Evolutionary conservation across 2,888 invertebrate genomes (phyloP).

Genomic region (Zaprionus lineosus): DNA sequence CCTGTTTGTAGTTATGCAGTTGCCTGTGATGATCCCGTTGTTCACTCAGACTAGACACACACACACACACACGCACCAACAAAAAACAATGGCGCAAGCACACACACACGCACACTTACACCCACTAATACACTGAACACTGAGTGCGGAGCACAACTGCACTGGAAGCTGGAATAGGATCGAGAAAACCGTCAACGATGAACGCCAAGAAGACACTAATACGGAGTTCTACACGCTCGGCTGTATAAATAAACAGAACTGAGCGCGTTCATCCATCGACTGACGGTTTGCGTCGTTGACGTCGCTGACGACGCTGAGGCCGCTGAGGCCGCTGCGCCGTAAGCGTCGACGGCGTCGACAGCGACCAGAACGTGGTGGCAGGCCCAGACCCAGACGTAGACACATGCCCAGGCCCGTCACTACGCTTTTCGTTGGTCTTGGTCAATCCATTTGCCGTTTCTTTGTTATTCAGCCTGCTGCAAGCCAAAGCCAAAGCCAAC

Average conservation of each 20-base stretch:
- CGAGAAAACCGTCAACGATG: conserved; percentile 61
- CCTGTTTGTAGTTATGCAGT: conserved; percentile 46
- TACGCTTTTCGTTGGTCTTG: conserved; percentile 35
- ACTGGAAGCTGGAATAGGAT: conserved; percentile 34
- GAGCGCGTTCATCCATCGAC: conserved; percentile 51
- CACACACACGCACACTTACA: conserved; percentile 20
- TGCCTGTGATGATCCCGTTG: conserved; percentile 24
- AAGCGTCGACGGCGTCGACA: conserved; percentile 23
- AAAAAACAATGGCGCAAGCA: no score
- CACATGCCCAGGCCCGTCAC: conserved; percentile 9
- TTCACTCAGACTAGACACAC: no score
- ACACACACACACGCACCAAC: conserved; percentile 20
- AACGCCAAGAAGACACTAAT: conserved; percentile 80
- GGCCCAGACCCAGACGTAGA: conserved; percentile 5
- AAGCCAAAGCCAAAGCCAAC: conserved; percentile 25
- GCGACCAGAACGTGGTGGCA: conserved; percentile 44
- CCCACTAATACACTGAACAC: conserved; percentile 32
- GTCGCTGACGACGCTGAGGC: conserved; percentile 14
- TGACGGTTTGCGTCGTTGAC: conserved; percentile 36
- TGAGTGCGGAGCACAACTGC: conserved; percentile 36
- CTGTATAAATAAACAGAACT: conserved; percentile 79
- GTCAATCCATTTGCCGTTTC: conserved; percentile 53
- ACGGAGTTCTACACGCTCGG: conserved; percentile 73
- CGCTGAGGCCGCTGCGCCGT: conserved; percentile 17
- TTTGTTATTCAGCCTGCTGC: conserved; percentile 50